Percentiles rank a stretch among this genome's conserved stretches.
phyloP scores from a whole-genome alignment of 2,113 vertebrate species.

The Dipodomys ordii region DNA sequence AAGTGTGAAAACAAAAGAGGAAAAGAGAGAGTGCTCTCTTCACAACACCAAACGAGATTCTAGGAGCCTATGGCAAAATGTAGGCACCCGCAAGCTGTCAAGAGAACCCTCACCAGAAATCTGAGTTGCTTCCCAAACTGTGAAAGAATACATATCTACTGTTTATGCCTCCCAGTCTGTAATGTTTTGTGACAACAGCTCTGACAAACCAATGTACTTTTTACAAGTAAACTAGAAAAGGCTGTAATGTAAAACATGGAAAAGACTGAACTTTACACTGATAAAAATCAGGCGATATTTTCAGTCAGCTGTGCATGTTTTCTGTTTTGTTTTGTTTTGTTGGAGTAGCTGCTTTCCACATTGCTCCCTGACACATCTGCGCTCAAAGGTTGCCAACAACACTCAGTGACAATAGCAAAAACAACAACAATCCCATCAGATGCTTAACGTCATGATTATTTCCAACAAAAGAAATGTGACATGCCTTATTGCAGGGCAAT shows the following conservation, averaged over 20 bases:
- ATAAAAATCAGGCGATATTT: slow-evolving; percentile 29
- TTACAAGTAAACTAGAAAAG: slow-evolving; percentile 7
- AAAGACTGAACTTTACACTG: slow-evolving; percentile 20
- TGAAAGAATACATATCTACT: background rate
- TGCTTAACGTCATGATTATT: slow-evolving; percentile 36
- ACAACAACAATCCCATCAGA: slow-evolving; percentile 51
- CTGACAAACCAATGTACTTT: background rate
- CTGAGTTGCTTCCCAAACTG: background rate
- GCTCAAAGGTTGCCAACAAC: slow-evolving; percentile 32
- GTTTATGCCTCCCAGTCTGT: background rate
- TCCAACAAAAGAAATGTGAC: slow-evolving; percentile 41
- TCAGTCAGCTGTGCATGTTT: background rate
- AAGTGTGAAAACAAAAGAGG: background rate
- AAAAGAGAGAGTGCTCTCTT: background rate
- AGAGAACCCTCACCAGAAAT: background rate
- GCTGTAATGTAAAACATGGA: background rate
- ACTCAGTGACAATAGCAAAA: slow-evolving; percentile 9
- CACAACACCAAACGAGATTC: fast-evolving
- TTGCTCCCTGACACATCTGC: slow-evolving; percentile 47
- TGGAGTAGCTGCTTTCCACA: slow-evolving; percentile 27
- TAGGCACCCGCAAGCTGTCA: background rate
- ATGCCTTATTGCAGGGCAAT: background rate
- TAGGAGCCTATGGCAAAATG: background rate
- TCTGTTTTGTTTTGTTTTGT: background rate
- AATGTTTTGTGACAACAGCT: background rate